These are phyloP conservation scores for Dipodomys spectabilis DNA, from an alignment of 2,113 vertebrate species.

Conservation along the genomic window DNA sequence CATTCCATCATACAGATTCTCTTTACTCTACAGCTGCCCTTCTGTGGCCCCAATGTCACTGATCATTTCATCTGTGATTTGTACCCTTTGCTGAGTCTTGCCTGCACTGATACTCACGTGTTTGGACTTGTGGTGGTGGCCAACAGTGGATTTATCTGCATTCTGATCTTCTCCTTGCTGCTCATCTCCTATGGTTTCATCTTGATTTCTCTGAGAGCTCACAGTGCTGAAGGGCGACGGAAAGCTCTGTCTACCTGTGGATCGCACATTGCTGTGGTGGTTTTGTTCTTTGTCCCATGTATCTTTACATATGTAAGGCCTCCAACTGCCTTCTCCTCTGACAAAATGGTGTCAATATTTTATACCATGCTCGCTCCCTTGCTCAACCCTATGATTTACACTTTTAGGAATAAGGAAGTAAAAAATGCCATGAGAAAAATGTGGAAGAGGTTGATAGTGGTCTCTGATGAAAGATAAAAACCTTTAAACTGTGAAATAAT, in stretches of 20 bases:
- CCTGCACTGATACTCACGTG: conserved; percentile 53
- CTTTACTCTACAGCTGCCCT: conserved; percentile 63
- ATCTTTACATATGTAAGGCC: conserved; percentile 23
- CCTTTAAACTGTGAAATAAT: neutral
- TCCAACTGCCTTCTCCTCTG: neutral
- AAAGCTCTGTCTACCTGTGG: conserved; percentile 74
- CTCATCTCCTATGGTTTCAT: conserved; percentile 67
- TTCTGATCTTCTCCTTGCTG: conserved; percentile 60
- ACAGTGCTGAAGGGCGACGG: neutral
- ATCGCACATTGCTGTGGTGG: conserved; percentile 66
- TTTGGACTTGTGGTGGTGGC: conserved; percentile 58
- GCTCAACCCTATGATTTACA: conserved; percentile 70
- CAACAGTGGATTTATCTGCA: conserved; percentile 71
- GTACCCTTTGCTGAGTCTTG: conserved; percentile 59
- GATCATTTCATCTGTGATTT: conserved; percentile 79
- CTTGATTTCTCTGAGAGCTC: conserved; percentile 36
- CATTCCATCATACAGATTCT: conserved; percentile 63
- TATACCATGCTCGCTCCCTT: conserved; percentile 59
- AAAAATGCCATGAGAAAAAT: conserved; percentile 59
- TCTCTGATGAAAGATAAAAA: conserved; percentile 16
- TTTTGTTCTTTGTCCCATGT: conserved; percentile 62
- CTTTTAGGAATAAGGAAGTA: conserved; percentile 66
- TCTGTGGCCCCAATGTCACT: conserved; percentile 79
- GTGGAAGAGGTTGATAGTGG: neutral
- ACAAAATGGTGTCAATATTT: conserved; percentile 59